Conservation (phyloP, 2,113 vertebrate genomes). For the Solea senegalensis region DNA sequence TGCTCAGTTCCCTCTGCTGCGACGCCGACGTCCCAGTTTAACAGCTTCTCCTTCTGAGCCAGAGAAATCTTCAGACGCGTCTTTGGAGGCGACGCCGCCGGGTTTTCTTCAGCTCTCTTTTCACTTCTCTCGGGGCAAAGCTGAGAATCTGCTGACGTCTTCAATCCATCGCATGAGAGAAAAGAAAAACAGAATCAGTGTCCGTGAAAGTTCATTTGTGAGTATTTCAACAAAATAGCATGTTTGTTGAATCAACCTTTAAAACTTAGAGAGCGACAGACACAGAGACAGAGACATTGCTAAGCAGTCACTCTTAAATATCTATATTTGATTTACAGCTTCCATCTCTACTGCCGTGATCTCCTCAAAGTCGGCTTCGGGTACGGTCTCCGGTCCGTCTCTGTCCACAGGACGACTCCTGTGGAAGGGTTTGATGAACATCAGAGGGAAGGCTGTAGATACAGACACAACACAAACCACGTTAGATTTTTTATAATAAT, state of each 20-base stretch:
- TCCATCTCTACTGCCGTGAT: slow-evolving; percentile 43
- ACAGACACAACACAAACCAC: slow-evolving; percentile 4
- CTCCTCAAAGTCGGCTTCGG: slow-evolving; percentile 72
- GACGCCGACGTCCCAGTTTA: slow-evolving; percentile 67
- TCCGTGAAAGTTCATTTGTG: too few relatives aligned
- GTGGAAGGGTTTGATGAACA: slow-evolving; percentile 71
- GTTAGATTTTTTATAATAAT: background rate
- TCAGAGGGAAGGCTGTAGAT: slow-evolving; percentile 73
- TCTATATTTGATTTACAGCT: slow-evolving; percentile 27
- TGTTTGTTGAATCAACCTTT: background rate
- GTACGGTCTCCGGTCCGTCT: slow-evolving; percentile 40
- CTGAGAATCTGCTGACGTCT: slow-evolving; percentile 2
- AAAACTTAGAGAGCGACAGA: slow-evolving; percentile 31
- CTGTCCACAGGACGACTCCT: slow-evolving; percentile 27
- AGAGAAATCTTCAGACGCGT: slow-evolving; percentile 66
- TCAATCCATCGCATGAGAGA: too few relatives aligned
- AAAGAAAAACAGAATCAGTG: too few relatives aligned
- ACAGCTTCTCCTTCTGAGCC: slow-evolving; percentile 73
- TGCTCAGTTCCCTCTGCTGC: slow-evolving; percentile 40
- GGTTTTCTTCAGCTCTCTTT: background rate
- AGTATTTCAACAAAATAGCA: too few relatives aligned
- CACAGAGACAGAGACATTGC: background rate
- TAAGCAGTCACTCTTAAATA: background rate
- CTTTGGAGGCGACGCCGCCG: slow-evolving; percentile 31
- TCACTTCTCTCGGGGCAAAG: slow-evolving; percentile 10